These are phyloP conservation scores for Prionailurus viverrinus DNA, from an alignment of 2,113 vertebrate species.

Conservation along the genomic window DNA sequence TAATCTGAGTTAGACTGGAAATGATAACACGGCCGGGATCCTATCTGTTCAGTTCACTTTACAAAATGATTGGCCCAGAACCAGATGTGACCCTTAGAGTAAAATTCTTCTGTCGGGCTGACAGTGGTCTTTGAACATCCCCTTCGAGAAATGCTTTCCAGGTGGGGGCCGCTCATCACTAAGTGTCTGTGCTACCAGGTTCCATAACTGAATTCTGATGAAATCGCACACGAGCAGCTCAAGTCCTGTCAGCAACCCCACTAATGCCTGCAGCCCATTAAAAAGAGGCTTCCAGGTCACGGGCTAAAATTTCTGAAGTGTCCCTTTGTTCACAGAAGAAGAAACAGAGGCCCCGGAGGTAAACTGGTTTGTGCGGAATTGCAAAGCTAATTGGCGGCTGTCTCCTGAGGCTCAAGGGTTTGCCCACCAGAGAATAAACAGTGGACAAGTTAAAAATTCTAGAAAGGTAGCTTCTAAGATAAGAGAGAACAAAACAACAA, in stretches of 20 bases:
- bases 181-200: not conserved
- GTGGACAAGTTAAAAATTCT: not conserved
- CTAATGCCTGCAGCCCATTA: not conserved
- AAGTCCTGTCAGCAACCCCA: not conserved
- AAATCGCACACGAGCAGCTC: not conserved
- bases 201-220: not conserved
- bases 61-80: not conserved
- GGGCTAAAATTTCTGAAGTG: not conserved
- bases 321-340: not conserved
- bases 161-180: not conserved
- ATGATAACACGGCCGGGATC: not conserved
- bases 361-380: not conserved
- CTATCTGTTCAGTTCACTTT: not conserved
- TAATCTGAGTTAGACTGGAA: not conserved
- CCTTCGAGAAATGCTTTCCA: not conserved
- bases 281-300: not conserved
- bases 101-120: not conserved
- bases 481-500: not conserved
- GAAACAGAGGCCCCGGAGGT: not conserved
- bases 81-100: not conserved
- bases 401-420: not conserved
- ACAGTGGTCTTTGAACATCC: not conserved
- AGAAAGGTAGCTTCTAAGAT: not conserved
- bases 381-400: not conserved
- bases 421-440: not conserved